Percentiles rank a stretch among this genome's conserved stretches.
Evolutionary conservation across 2,113 vertebrate genomes (phyloP).

Genomic region (Uria lomvia): DNA sequence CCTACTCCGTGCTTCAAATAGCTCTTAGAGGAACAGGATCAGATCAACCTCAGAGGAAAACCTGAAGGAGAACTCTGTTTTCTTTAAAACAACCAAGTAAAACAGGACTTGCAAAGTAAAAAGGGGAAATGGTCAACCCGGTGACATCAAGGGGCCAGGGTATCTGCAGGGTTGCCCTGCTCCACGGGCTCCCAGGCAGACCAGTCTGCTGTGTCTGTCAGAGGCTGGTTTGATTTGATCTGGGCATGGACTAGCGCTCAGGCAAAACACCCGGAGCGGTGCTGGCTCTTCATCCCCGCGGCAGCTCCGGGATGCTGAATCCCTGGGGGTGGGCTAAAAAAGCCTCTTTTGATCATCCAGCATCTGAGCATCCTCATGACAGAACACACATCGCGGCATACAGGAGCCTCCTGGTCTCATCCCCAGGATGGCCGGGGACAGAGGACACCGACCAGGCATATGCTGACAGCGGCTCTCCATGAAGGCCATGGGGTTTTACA

Average conservation of each 20-base stretch:
- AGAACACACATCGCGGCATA: rapidly evolving
- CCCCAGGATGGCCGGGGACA: not conserved
- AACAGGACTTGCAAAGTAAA: not conserved
- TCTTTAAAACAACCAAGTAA: not conserved
- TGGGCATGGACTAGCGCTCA: rapidly evolving
- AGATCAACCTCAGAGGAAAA: not conserved
- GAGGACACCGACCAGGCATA: not conserved
- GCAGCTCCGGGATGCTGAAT: not conserved
- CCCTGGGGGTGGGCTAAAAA: not conserved
- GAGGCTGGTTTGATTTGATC: not conserved
- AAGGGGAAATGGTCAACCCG: rapidly evolving
- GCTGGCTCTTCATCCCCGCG: rapidly evolving
- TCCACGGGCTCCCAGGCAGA: not conserved
- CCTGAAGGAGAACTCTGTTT: not conserved
- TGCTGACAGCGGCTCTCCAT: not conserved
- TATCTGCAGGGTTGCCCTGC: too few species aligned
- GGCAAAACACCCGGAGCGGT: rapidly evolving
- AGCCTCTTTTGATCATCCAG: not conserved
- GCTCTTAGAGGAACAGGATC: not conserved
- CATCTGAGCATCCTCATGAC: not conserved
- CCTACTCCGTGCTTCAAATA: not conserved
- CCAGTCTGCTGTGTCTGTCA: not conserved
- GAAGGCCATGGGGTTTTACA: not conserved
- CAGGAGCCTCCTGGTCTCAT: not conserved
- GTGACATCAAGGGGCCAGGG: not conserved